These are phyloP conservation scores for Falco biarmicus DNA, from an alignment of 2,797 vertebrate species.

Conservation along the genomic window DNA sequence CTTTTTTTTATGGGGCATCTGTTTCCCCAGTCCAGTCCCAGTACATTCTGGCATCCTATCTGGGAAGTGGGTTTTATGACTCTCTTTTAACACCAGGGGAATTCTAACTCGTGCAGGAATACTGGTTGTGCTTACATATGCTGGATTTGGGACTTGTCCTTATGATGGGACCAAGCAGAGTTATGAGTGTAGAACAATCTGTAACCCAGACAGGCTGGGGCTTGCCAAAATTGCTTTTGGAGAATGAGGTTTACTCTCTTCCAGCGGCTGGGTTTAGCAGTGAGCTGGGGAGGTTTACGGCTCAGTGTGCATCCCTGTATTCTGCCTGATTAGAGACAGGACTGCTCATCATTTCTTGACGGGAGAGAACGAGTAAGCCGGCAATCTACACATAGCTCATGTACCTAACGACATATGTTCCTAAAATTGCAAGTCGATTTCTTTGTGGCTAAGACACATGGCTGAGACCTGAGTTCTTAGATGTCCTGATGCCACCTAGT, in stretches of 20 bases:
- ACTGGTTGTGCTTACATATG: not conserved
- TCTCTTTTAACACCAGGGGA: not conserved
- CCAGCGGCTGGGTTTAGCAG: not conserved
- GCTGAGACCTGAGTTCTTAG: not conserved
- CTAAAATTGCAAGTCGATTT: not conserved
- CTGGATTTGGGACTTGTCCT: not conserved
- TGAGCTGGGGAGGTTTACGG: not conserved
- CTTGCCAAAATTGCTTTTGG: not conserved
- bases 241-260: not conserved
- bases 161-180: not conserved
- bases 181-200: not conserved
- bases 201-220: not conserved
- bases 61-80: not conserved
- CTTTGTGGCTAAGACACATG: not conserved
- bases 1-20: not conserved
- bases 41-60: not conserved
- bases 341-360: not conserved
- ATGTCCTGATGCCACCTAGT: not conserved
- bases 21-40: not conserved
- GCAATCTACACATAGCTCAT: not conserved
- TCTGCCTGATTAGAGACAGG: not conserved
- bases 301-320: not conserved
- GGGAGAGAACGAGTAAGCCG: not conserved
- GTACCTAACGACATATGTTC: not conserved
- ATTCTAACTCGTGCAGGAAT: not conserved